These are phyloP conservation scores for Pangasius sanitwongsei DNA, from an alignment of 2,797 vertebrate genomes.

Conservation along the genomic window DNA sequence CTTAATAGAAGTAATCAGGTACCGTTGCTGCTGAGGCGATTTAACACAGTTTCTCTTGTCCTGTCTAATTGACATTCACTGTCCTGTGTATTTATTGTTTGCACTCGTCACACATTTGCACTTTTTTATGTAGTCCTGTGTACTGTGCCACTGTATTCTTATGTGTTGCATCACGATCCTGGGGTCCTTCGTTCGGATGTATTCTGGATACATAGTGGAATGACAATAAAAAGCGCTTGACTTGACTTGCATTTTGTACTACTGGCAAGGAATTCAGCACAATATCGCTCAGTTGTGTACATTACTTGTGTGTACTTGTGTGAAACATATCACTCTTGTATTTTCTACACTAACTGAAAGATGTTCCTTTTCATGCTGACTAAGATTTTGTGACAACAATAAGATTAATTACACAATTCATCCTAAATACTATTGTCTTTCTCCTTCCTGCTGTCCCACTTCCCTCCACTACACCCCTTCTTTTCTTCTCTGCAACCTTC, in stretches of 20 bases:
- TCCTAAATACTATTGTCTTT: constrained; percentile 21
- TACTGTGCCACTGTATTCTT: neutral
- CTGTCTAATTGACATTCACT: neutral
- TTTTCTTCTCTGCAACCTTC: constrained; percentile 33
- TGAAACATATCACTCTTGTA: neutral
- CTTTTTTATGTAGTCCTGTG: neutral
- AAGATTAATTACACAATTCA: neutral
- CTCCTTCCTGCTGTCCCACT: constrained; percentile 8
- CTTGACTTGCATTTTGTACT: neutral
- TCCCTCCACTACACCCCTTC: constrained; percentile 6
- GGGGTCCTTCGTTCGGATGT: neutral
- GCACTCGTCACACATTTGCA: neutral
- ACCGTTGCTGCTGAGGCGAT: no score
- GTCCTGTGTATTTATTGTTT: neutral
- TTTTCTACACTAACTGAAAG: neutral
- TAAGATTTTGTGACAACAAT: neutral
- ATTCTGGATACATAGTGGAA: no score
- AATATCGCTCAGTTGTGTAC: neutral
- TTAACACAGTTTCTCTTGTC: neutral
- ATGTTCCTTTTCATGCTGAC: neutral
- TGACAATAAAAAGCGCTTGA: neutral
- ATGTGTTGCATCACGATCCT: neutral
- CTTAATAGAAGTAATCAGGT: no score
- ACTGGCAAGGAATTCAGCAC: neutral
- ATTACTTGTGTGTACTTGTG: neutral